These are phyloP conservation scores for Labrus mixtus DNA, from an alignment of 2,113 vertebrate species.

Conservation along the genomic window DNA sequence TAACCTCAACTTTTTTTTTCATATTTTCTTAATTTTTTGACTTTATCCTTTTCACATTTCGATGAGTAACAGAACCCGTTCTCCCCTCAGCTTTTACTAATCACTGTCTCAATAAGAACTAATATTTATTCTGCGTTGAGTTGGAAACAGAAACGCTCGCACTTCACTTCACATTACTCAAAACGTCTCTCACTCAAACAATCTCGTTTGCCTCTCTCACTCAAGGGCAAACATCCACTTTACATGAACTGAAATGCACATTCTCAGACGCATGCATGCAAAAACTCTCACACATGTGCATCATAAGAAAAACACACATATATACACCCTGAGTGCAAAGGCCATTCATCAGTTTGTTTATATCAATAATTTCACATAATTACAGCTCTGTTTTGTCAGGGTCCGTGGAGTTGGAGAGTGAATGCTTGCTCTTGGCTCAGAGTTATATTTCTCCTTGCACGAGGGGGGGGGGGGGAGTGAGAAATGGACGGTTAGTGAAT, in stretches of 20 bases:
- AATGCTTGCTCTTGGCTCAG: slow-evolving; percentile 67
- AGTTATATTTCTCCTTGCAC: slow-evolving; percentile 66
- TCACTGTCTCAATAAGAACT: slow-evolving; percentile 35
- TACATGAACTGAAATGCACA: neutral
- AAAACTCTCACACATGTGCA: slow-evolving; percentile 32
- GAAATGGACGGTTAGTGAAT: slow-evolving; percentile 70
- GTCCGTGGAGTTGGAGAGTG: slow-evolving; percentile 55
- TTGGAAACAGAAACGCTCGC: slow-evolving; percentile 26
- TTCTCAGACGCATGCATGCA: slow-evolving; percentile 8
- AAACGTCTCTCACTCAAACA: slow-evolving; percentile 40
- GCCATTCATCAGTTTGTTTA: slow-evolving; percentile 72
- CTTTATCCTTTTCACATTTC: slow-evolving; percentile 57
- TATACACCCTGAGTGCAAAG: slow-evolving; percentile 22
- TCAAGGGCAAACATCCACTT: slow-evolving; percentile 29
- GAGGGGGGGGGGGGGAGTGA: slow-evolving; percentile 43
- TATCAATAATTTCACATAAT: slow-evolving; percentile 78
- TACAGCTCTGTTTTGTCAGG: slow-evolving; percentile 73
- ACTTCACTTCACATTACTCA: slow-evolving; percentile 20
- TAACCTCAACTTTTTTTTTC: slow-evolving; percentile 37
- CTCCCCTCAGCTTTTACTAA: slow-evolving; percentile 25
- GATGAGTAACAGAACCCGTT: slow-evolving; percentile 40
- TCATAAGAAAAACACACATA: neutral
- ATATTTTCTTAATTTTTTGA: slow-evolving; percentile 57
- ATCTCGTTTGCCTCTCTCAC: slow-evolving; percentile 29
- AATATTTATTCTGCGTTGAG: slow-evolving; percentile 58